Evolutionary conservation across 2,797 vertebrate species (phyloP).

Genomic region (Tadarida brasiliensis): DNA sequence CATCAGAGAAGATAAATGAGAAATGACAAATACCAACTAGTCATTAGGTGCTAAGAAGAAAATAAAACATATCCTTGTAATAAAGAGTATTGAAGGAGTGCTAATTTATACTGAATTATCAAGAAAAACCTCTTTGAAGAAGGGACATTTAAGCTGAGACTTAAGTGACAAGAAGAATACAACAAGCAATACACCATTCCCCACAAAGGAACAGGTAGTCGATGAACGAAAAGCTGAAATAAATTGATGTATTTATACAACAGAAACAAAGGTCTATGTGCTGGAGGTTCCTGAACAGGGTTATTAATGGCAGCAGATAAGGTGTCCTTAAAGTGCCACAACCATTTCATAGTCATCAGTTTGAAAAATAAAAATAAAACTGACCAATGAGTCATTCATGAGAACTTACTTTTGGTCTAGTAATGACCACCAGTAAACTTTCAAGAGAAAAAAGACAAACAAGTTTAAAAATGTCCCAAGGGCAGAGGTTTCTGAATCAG

Average conservation of each 20-base stretch:
- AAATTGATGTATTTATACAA: background rate
- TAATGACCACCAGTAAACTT: background rate
- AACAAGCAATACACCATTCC: background rate
- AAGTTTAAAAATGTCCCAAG: background rate
- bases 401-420: background rate
- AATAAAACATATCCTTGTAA: background rate
- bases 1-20: background rate
- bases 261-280: background rate
- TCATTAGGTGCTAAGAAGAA: constrained; percentile 23
- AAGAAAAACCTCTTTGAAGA: constrained; percentile 44
- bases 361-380: constrained; percentile 57
- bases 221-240: background rate
- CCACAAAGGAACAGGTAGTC: background rate
- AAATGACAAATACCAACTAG: constrained; percentile 7
- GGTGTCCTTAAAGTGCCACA: constrained; percentile 3
- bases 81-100: background rate
- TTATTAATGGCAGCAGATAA: constrained; percentile 35
- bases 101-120: background rate
- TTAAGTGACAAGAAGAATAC: background rate
- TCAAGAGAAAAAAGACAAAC: constrained; percentile 5
- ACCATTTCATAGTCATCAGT: constrained; percentile 32
- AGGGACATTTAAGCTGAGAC: background rate
- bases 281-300: background rate
- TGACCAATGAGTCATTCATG: constrained; percentile 16
- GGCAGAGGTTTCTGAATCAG: constrained; percentile 23